phyloP scores from a whole-genome alignment of 2,113 vertebrate species.

The Camelus bactrianus region DNA sequence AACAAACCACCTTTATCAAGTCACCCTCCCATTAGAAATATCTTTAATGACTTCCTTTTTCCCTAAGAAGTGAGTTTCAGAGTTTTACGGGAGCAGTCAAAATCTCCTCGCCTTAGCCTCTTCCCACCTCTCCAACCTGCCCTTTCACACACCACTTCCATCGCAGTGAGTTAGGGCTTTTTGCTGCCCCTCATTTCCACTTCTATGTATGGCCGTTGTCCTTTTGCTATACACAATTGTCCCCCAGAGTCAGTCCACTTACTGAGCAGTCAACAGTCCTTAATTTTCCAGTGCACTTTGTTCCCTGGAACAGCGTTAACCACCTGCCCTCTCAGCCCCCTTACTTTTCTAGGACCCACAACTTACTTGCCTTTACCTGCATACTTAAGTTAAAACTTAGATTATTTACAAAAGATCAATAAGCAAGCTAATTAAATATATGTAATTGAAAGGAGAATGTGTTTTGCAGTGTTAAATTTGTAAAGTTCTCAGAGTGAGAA shows the following conservation, averaged over 20 bases:
- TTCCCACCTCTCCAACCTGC: not conserved
- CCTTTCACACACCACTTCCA: not conserved
- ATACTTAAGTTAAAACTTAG: not conserved
- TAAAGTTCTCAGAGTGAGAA: not conserved
- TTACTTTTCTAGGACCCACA: not conserved
- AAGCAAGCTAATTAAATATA: conserved; percentile 42
- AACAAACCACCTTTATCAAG: not conserved
- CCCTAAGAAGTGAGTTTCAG: not conserved
- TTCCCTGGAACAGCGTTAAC: rapidly evolving
- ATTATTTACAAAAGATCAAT: conserved; percentile 22
- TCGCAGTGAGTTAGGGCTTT: not conserved
- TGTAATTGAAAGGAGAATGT: conserved; percentile 12
- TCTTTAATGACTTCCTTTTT: not conserved
- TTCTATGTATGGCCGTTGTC: not conserved
- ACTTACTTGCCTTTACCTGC: not conserved
- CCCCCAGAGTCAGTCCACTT: not conserved
- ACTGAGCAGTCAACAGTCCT: not conserved
- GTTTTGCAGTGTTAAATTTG: not conserved
- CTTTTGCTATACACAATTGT: not conserved
- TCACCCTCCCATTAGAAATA: not conserved
- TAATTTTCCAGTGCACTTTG: not conserved
- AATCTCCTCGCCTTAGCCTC: not conserved
- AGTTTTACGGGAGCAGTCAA: not conserved
- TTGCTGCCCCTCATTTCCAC: not conserved
- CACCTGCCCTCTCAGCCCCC: not conserved